Conservation (phyloP, 2,888 invertebrate genomes). For the Hirtodrosophila alboralis region DNA sequence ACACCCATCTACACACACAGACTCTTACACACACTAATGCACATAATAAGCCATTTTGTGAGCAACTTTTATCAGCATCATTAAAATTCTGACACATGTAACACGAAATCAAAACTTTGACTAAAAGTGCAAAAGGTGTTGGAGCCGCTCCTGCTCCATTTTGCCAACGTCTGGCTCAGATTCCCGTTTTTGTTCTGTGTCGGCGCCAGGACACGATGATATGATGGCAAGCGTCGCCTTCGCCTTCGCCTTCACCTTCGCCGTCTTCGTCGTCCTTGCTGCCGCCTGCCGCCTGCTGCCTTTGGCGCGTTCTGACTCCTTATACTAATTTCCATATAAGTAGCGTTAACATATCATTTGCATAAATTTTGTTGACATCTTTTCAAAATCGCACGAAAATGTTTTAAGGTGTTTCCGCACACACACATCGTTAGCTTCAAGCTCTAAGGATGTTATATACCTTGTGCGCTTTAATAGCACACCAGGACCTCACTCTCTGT, state of each 20-base stretch:
- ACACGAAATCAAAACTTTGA: constrained; percentile 80
- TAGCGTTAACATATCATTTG: constrained; percentile 82
- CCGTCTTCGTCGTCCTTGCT: constrained; percentile 21
- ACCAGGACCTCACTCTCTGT: not conserved
- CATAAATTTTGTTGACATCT: constrained; percentile 82
- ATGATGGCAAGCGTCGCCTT: constrained; percentile 18
- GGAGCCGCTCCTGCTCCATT: constrained; percentile 24
- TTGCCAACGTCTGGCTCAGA: not conserved
- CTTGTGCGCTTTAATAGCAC: constrained; percentile 36
- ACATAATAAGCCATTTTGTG: constrained; percentile 75
- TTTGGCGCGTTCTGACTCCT: constrained; percentile 78
- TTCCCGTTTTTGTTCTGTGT: constrained; percentile 25
- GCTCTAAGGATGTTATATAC: constrained; percentile 16
- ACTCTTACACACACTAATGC: constrained; percentile 43
- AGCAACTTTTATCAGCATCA: constrained; percentile 78
- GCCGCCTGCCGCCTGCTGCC: constrained; percentile 54
- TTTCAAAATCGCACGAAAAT: constrained; percentile 82
- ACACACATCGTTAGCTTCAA: constrained; percentile 28
- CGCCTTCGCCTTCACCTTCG: too few species aligned
- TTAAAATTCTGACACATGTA: constrained; percentile 80
- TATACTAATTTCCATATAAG: constrained; percentile 81
- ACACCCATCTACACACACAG: constrained; percentile 19
- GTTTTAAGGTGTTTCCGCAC: constrained; percentile 77
- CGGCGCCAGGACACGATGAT: constrained; percentile 31
- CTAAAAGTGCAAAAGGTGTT: constrained; percentile 79